These are phyloP conservation scores for Diplodus puntazzo DNA, from an alignment of 2,797 vertebrate species.

Conservation along the genomic window DNA sequence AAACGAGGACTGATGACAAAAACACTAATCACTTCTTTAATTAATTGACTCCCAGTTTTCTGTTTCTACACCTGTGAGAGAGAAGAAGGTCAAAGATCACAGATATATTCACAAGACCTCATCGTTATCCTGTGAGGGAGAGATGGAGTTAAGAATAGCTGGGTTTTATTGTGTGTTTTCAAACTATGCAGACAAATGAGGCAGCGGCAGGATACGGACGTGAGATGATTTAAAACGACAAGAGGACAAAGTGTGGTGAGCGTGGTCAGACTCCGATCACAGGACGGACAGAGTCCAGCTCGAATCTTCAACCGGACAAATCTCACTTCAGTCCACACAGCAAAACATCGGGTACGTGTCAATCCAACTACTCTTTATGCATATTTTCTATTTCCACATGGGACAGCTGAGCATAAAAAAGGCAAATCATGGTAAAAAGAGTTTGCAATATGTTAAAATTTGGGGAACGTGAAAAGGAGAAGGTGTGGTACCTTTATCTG, in stretches of 20 bases:
- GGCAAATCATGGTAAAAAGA: not conserved
- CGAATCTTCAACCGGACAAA: not conserved
- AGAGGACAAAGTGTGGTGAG: not conserved
- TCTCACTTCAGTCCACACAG: not conserved
- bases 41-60: not conserved
- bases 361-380: not conserved
- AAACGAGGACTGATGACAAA: not conserved
- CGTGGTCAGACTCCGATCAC: constrained; percentile 16
- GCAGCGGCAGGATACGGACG: not conserved
- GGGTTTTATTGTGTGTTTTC: constrained; percentile 5
- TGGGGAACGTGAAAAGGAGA: not conserved
- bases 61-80: not conserved
- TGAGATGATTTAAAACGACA: constrained; percentile 12
- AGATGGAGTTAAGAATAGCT: not conserved
- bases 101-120: not conserved
- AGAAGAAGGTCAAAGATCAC: not conserved
- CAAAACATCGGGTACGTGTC: not conserved
- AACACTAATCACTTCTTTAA: not conserved
- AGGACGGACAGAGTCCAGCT: not conserved
- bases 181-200: not conserved
- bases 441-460: not conserved
- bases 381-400: not conserved
- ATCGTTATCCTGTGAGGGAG: too few relatives aligned
- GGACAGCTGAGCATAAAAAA: not conserved
- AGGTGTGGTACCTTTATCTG: not conserved